phyloP scores from a whole-genome alignment of 2,113 vertebrate species.

The Chionis minor region DNA sequence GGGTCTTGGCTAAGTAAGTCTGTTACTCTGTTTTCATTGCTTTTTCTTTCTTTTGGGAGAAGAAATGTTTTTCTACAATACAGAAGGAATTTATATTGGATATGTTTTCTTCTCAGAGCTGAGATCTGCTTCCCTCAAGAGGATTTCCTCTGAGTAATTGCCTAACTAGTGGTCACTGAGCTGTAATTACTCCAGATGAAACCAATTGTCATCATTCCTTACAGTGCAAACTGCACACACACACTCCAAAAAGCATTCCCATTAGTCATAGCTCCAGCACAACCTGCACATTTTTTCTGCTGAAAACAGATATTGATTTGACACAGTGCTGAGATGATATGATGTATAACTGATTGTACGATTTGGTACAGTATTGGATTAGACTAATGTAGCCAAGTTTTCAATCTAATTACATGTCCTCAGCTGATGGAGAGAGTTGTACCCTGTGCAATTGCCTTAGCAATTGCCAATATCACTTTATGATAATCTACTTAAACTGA shows the following conservation, averaged over 20 bases:
- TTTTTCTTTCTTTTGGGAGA: neutral
- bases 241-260: neutral
- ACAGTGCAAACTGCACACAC: neutral
- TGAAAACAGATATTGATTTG: slow-evolving; percentile 62
- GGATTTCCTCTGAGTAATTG: slow-evolving; percentile 22
- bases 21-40: neutral
- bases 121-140: neutral
- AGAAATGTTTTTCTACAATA: neutral
- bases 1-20: neutral
- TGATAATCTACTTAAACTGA: slow-evolving; percentile 39
- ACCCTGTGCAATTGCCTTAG: slow-evolving; percentile 7
- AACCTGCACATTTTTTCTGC: slow-evolving; percentile 1
- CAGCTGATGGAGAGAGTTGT: slow-evolving; percentile 20
- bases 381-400: slow-evolving; percentile 50
- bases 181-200: slow-evolving; percentile 45
- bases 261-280: slow-evolving; percentile 14
- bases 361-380: slow-evolving; percentile 47
- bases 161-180: neutral
- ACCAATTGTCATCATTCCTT: slow-evolving; percentile 10
- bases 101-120: neutral
- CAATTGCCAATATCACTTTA: slow-evolving; percentile 27
- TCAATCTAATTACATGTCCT: slow-evolving; percentile 43
- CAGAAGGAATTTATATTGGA: neutral
- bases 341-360: slow-evolving; percentile 45
- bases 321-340: slow-evolving; percentile 28